Evolutionary conservation across 2,113 vertebrate genomes (phyloP), one percentile per base, ranked within the genome.

Genomic region (Noctilio leporinus): DNA sequence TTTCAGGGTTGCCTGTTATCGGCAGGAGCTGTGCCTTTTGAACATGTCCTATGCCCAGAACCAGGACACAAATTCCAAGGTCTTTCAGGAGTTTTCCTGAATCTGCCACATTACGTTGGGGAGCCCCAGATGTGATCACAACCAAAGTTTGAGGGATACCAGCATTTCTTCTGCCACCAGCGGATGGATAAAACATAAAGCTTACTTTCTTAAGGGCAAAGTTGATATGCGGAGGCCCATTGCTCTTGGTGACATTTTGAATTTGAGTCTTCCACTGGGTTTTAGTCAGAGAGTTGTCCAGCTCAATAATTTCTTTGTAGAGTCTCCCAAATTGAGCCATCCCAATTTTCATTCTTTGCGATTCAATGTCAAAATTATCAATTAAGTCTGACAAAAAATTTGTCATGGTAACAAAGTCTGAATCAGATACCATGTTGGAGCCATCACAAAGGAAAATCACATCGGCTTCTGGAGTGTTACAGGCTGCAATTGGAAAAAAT

Each of bases 381-480:
- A 97, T 80, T 53, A 98, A 26, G 55, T 94, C 91, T 84, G 89
- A 93, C 96, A 98, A 90, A 67, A 98, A 98, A 20, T 80, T 78
- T 72, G 84, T 97, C 95, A 98, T 94, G 86, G 43, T 78, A 33
- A 19, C 73, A 59, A 98, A 98, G 3, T 98, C 57, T 12, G 62
- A n/a, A 47, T 93, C 14, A 40, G 80, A 83, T 62, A 98, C 97
- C 51, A 76, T 85, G 76, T 65, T 57, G 33, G 98, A 98, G 43
- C 98, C 97, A 59, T 98, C 98, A 35, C 97, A 97, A 33, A 98
- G 96, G 89, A 98, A 98, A 81, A 98, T 69, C 64, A 98, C 55
- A 26, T 98, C 98, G 0, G 96, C 97, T 90, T 97, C 55, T 49
- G 16, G 83, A 86, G 94, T 59, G 28, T 82, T 19, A 73, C 98